phyloP scores from a whole-genome alignment of 1,140 invertebrate species.

The Druon quercuslanigerum region DNA sequence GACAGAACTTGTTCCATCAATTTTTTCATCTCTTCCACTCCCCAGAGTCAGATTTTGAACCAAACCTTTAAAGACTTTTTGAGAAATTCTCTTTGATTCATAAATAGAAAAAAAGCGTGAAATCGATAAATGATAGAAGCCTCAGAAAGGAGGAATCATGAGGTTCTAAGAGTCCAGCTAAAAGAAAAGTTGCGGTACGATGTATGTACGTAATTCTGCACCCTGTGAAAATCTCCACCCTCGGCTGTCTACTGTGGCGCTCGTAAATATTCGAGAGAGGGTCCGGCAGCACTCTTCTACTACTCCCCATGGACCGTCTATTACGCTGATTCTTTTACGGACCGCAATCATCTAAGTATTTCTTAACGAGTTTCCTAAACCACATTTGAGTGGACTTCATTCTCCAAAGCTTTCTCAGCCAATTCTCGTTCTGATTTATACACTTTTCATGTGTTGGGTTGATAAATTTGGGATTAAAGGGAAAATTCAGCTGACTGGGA shows the following conservation, averaged over 20 bases:
- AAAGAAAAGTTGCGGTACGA: constrained; percentile 3
- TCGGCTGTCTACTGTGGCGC: constrained; percentile 62
- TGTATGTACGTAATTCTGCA: constrained; percentile 10
- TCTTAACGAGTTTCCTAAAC: constrained; percentile 57
- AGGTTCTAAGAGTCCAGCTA: constrained; percentile 42
- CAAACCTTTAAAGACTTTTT: not conserved
- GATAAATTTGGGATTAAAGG: too few species aligned
- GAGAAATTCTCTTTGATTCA: constrained; percentile 42
- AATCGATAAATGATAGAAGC: constrained; percentile 49
- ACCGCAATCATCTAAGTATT: constrained; percentile 72
- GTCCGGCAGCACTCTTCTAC: constrained; percentile 55
- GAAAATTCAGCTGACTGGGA: too few species aligned
- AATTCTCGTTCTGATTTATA: constrained; percentile 1
- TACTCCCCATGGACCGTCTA: constrained; percentile 69
- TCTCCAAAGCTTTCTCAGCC: constrained; percentile 12
- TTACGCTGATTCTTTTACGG: constrained; percentile 69
- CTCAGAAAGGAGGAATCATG: constrained; percentile 35
- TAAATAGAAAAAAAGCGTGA: constrained; percentile 49
- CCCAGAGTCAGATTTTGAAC: not conserved
- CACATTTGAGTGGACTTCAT: constrained; percentile 44
- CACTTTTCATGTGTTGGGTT: not conserved
- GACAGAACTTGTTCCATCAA: not conserved
- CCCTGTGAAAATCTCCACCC: constrained; percentile 64
- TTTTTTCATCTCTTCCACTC: not conserved
- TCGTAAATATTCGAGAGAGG: constrained; percentile 71